phyloP scores from a whole-genome alignment of 2,113 vertebrate species.

The Reinhardtius hippoglossoides region DNA sequence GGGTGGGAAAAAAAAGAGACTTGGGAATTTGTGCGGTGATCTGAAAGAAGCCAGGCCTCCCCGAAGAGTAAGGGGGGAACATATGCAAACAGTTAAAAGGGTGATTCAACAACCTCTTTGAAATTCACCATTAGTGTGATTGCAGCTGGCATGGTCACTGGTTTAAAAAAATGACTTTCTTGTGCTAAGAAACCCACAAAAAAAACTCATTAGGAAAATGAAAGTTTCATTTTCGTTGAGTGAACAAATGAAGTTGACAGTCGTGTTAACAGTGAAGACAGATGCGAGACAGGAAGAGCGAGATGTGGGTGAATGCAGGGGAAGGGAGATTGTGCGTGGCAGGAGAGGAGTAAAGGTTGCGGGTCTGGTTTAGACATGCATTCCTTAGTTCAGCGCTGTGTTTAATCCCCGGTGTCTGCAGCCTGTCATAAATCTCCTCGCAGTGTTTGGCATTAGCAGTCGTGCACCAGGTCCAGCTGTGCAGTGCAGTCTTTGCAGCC shows the following conservation, averaged over 20 bases:
- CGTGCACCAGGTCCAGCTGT: conserved; percentile 58
- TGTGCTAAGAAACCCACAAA: conserved; percentile 29
- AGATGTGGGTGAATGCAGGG: conserved; percentile 26
- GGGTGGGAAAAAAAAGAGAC: conserved; percentile 10
- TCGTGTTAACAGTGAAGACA: conserved; percentile 49
- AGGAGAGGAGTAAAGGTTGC: conserved; percentile 21
- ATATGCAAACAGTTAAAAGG: conserved; percentile 71
- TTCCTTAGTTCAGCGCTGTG: conserved; percentile 63
- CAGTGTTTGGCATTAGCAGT: conserved; percentile 51
- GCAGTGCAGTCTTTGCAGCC: conserved; percentile 38
- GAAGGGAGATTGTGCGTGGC: conserved; percentile 21
- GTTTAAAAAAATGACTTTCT: conserved; percentile 45
- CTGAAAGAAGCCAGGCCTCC: conserved; percentile 60
- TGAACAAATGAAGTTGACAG: conserved; percentile 54
- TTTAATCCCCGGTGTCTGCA: conserved; percentile 72
- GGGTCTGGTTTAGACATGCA: conserved; percentile 64
- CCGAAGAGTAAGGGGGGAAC: conserved; percentile 47
- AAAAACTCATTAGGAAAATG: conserved; percentile 65
- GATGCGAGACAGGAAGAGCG: conserved; percentile 36
- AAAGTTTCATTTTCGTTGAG: conserved; percentile 64
- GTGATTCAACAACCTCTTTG: conserved; percentile 68
- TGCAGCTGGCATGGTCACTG: conserved; percentile 53
- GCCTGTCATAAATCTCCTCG: conserved; percentile 72
- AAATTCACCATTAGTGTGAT: conserved; percentile 68
- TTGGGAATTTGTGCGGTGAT: conserved; percentile 26